These are phyloP conservation scores for Thamnophis sirtalis DNA, from an alignment of 2,113 vertebrate species.

Conservation along the genomic window DNA sequence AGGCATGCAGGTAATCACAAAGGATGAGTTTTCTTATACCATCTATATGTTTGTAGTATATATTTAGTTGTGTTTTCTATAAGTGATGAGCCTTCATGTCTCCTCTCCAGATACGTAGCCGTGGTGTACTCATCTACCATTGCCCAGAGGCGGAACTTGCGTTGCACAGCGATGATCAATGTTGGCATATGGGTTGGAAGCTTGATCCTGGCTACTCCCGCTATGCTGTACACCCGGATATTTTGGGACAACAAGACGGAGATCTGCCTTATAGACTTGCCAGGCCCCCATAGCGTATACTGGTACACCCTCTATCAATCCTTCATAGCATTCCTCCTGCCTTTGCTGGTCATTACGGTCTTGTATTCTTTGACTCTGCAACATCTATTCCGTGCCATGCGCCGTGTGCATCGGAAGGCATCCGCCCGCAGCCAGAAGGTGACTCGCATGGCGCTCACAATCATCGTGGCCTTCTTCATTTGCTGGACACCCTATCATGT, in stretches of 20 bases:
- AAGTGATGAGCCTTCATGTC: neutral
- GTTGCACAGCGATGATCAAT: constrained; percentile 31
- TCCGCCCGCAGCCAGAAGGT: constrained; percentile 34
- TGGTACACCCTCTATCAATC: constrained; percentile 41
- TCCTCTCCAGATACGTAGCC: constrained; percentile 31
- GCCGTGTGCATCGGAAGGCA: constrained; percentile 16
- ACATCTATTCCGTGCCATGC: constrained; percentile 36
- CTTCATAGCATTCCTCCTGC: constrained; percentile 32
- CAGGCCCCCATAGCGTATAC: constrained; percentile 28
- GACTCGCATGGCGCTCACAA: constrained; percentile 36
- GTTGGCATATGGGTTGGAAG: constrained; percentile 31
- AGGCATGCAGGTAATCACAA: too few species aligned
- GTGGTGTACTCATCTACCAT: constrained; percentile 39
- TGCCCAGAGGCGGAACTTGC: constrained; percentile 29
- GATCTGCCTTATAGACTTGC: constrained; percentile 37
- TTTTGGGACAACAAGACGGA: constrained; percentile 34
- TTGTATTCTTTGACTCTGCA: constrained; percentile 42
- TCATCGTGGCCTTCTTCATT: constrained; percentile 34
- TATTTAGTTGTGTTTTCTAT: neutral
- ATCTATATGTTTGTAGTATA: neutral
- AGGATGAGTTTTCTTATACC: neutral
- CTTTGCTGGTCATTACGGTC: constrained; percentile 30
- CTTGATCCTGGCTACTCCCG: constrained; percentile 27
- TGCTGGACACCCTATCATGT: constrained; percentile 45
- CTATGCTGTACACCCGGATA: constrained; percentile 33